A percentile compares a stretch with the other conserved stretches of the same genome.
phyloP scores from a whole-genome alignment of 2,888 invertebrate genomes.

The Drosophila birchii region DNA sequence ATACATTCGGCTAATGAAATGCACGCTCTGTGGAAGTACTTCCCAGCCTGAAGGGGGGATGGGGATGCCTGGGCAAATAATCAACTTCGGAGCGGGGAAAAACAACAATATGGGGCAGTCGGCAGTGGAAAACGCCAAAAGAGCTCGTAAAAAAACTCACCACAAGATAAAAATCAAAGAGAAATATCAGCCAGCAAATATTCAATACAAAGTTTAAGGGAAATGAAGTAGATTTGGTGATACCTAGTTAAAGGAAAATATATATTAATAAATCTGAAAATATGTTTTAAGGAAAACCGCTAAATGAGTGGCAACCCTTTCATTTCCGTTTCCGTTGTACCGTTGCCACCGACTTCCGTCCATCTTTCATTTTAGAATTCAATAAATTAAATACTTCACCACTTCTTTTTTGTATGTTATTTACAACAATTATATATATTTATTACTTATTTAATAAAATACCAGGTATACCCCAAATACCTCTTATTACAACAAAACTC shows the following conservation, averaged over 20 bases:
- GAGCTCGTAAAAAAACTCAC: constrained; percentile 55
- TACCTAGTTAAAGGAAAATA: neutral
- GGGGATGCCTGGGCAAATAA: constrained; percentile 52
- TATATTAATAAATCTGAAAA: neutral
- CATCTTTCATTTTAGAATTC: no score
- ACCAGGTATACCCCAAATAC: constrained; percentile 7
- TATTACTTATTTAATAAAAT: neutral
- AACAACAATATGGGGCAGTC: constrained; percentile 37
- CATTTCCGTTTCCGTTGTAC: neutral
- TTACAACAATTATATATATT: neutral
- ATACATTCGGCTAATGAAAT: constrained; percentile 67
- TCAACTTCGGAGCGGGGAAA: constrained; percentile 29
- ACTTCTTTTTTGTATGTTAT: neutral
- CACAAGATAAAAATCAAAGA: constrained; percentile 58
- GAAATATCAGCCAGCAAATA: constrained; percentile 41
- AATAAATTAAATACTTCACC: no score
- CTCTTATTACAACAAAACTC: constrained; percentile 14
- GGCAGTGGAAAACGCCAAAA: constrained; percentile 29
- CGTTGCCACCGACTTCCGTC: no score
- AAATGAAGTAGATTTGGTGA: neutral
- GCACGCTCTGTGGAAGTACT: constrained; percentile 36
- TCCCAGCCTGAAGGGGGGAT: neutral
- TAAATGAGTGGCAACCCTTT: neutral
- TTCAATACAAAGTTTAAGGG: constrained; percentile 23
- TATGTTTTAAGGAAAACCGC: neutral